Evolutionary conservation across 2,888 invertebrate genomes (phyloP).

Genomic region (Phengaris arion): DNA sequence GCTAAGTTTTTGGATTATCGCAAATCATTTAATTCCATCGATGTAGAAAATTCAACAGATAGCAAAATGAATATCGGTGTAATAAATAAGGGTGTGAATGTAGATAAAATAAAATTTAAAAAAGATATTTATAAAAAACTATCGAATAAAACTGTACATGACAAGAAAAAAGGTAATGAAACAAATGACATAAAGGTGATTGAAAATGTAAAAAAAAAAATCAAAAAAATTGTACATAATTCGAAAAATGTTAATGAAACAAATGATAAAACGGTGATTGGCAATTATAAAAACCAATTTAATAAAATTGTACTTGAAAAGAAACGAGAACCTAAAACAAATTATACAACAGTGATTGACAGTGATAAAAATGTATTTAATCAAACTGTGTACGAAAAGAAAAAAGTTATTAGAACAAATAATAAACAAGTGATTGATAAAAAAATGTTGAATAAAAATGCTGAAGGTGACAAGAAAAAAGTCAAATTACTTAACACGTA

Average conservation of each 20-base stretch:
- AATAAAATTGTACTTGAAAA: background rate
- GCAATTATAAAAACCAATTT: background rate
- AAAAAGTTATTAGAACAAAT: too few relatives aligned
- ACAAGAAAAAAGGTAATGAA: background rate
- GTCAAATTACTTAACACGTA: background rate
- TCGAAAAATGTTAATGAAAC: background rate
- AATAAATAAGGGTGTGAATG: background rate
- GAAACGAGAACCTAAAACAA: background rate
- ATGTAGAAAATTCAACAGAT: background rate
- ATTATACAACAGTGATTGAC: background rate
- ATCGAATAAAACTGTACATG: background rate
- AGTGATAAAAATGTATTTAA: background rate
- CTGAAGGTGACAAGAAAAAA: background rate
- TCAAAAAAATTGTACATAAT: background rate
- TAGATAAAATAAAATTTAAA: background rate
- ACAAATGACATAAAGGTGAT: background rate
- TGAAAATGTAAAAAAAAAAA: background rate
- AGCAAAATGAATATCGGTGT: background rate
- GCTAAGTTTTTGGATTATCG: background rate
- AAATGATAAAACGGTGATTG: background rate
- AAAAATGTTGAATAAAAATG: too few relatives aligned
- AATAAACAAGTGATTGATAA: too few relatives aligned
- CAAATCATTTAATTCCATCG: background rate
- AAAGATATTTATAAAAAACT: background rate
- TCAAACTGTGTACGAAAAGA: too few relatives aligned